These are phyloP conservation scores for Lepidocyrtoides sp. DNA, from an alignment of 2,888 invertebrate species.

Conservation along the genomic window DNA sequence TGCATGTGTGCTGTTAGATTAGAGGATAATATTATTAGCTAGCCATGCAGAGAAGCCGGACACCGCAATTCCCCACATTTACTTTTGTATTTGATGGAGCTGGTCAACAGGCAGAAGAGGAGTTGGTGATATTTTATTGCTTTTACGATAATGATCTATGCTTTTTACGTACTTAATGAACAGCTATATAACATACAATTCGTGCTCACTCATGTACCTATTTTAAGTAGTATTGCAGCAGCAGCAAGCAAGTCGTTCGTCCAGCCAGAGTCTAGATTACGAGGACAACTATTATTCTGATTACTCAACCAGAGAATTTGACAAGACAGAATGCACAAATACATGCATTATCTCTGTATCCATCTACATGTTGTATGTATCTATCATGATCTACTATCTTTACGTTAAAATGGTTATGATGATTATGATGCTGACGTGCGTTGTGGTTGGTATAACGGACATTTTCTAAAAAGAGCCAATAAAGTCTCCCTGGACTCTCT, in stretches of 20 bases:
- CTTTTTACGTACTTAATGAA: not conserved
- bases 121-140: not conserved
- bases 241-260: no score
- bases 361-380: no score
- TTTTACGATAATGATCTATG: conserved; percentile 5
- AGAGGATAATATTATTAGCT: conserved; percentile 17
- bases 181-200: not conserved
- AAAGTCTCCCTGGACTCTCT: not conserved
- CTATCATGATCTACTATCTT: no score
- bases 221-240: no score
- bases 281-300: conserved; percentile 43
- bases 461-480: not conserved
- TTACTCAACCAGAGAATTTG: conserved; percentile 48
- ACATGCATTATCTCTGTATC: no score
- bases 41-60: not conserved
- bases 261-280: no score
- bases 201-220: not conserved
- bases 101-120: not conserved
- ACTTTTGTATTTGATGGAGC: not conserved
- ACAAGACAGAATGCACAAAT: no score
- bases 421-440: not conserved
- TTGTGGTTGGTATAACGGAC: not conserved
- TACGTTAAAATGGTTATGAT: no score
- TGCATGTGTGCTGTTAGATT: not conserved
- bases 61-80: not conserved